These are phyloP conservation scores for Anaspis maculata DNA, from an alignment of 2,888 invertebrate genomes.

Conservation along the genomic window DNA sequence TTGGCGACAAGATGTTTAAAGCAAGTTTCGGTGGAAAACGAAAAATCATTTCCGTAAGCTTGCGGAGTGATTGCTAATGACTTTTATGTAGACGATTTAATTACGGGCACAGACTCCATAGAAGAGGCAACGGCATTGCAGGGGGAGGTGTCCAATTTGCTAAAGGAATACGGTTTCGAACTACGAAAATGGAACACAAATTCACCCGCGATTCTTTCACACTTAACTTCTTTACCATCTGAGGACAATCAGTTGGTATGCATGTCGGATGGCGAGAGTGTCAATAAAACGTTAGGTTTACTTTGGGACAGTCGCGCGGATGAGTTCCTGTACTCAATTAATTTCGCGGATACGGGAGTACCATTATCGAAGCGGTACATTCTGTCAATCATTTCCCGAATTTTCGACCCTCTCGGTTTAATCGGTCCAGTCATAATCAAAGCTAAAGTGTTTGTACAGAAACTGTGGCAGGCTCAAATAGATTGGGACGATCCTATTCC, in stretches of 20 bases:
- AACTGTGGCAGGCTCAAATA: slow-evolving; percentile 4
- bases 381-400: not conserved
- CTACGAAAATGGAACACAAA: slow-evolving; percentile 11
- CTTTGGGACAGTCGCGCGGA: slow-evolving; percentile 1
- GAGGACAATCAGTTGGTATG: too few species aligned
- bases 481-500: slow-evolving; percentile 6
- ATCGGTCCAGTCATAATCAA: slow-evolving; percentile 3
- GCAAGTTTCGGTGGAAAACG: slow-evolving; percentile 4
- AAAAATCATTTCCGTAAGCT: slow-evolving; percentile 1
- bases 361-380: slow-evolving; percentile 2
- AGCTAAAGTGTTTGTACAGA: slow-evolving; percentile 5
- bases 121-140: slow-evolving; percentile 3
- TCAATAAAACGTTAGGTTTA: slow-evolving; percentile 6
- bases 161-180: slow-evolving; percentile 7
- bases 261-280: too few species aligned
- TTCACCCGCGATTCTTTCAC: not conserved
- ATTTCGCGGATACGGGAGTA: too few species aligned
- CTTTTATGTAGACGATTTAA: slow-evolving; percentile 10
- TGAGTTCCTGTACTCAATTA: slow-evolving; percentile 1
- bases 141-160: slow-evolving; percentile 2
- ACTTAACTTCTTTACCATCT: too few species aligned
- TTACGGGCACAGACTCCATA: slow-evolving; percentile 7
- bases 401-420: slow-evolving; percentile 5
- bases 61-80: slow-evolving; percentile 3
- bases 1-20: slow-evolving; percentile 7